Evolutionary conservation across 2,797 vertebrate genomes (phyloP), one percentile per base, ranked within the genome.

Genomic region (Myotis daubentonii): DNA sequence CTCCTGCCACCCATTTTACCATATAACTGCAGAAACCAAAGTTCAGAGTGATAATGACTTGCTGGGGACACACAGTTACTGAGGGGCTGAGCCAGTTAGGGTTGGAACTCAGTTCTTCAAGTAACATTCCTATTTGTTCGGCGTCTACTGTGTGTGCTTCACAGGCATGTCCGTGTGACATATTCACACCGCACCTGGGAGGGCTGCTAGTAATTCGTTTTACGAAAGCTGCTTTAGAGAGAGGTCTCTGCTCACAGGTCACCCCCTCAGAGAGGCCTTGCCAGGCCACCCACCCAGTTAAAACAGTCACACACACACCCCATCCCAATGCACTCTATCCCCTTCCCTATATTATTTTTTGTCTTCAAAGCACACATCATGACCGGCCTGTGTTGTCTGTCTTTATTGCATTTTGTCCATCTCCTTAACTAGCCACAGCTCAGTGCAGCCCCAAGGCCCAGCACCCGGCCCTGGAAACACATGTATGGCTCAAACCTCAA

Each of bases 31-130:
- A 53, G 87, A 74, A 93, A 75, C 25, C 2, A 38, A 79, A 10
- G 28, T 47, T 60, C 25, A 53, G 53, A 68, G 65, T 8, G 65
- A 25, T 60, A 66, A 5, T 33, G 57, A 60, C 74, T 44, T 53
- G 12, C 17, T 17, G 12, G 3, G 15, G 44, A 75, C 20, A 13
- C 8, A 4, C 9, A 51, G 84, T 33, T 47, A 16, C 30, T 23
- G 8, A 68, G 20, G 7, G 10, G 30, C 81, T 0, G 0, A 41
- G 62, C 17, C 25, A 16, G 19, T 47, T 65, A 55, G 12, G 87
- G 92, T 76, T 82, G 10, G 15, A 94, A 89, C 78, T 74, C 78
- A 22, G 11, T 22, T 92, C 78, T 47, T 70, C 13, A 60, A 4
- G 25, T 11, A 38, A n/a, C 10, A 7, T 70, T 94, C 16, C 38